These are phyloP conservation scores for Drosophila guanche DNA, from an alignment of 1,140 invertebrate genomes.

Conservation along the genomic window DNA sequence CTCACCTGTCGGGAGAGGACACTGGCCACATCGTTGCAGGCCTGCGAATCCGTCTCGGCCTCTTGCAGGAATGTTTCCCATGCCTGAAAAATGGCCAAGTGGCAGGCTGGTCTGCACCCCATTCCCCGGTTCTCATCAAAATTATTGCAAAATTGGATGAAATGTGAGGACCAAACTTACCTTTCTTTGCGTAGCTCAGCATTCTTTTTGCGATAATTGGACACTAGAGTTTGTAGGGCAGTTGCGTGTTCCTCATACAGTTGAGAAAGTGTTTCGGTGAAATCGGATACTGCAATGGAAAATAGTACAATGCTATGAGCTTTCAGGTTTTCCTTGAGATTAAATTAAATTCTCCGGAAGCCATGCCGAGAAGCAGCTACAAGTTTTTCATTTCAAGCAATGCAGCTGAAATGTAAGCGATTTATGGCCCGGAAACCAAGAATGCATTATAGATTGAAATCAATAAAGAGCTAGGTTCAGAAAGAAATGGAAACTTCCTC, in stretches of 20 bases:
- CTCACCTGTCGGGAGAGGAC: constrained; percentile 89
- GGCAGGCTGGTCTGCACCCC: constrained; percentile 88
- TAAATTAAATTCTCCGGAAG: no score
- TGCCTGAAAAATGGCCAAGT: constrained; percentile 92
- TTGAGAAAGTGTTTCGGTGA: constrained; percentile 95
- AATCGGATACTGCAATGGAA: constrained; percentile 94
- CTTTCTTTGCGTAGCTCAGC: constrained; percentile 94
- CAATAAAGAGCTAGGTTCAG: not conserved
- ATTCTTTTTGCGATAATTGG: constrained; percentile 94
- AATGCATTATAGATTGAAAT: constrained; percentile 10
- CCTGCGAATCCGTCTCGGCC: constrained; percentile 95
- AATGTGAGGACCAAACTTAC: constrained; percentile 84
- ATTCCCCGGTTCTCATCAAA: not conserved
- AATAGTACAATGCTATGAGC: not conserved
- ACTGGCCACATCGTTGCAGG: constrained; percentile 94
- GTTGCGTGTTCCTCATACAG: constrained; percentile 96
- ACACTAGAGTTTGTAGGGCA: constrained; percentile 94
- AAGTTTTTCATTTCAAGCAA: no score
- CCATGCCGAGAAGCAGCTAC: not conserved
- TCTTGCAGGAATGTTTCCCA: constrained; percentile 97
- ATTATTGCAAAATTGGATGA: not conserved
- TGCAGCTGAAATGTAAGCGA: no score
- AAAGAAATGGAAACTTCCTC: not conserved
- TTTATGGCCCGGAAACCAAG: not conserved
- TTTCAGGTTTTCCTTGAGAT: not conserved